Base-by-base conservation (phyloP, 2,888 invertebrate genomes). In the Dicycla oo region DNA sequence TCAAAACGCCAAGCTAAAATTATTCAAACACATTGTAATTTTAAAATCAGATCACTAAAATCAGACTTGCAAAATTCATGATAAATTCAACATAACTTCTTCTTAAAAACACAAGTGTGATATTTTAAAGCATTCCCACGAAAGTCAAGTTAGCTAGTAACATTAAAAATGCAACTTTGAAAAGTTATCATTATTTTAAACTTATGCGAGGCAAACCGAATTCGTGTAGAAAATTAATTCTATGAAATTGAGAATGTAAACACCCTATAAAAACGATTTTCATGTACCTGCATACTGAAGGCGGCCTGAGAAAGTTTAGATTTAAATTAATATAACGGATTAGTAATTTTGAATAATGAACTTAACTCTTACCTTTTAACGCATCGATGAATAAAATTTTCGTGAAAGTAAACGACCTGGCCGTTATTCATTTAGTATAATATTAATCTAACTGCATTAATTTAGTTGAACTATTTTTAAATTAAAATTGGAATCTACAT, bases 261-360 rank as follows among this genome's bases (percentile, higher is more conserved):
- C 90, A 92, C 87, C 91, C 93, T 92, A 91, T 94, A 90, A 84
- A 49, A 87, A 83, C 72, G 82, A 88, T 89, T 90, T 87, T 86
- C 89, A 87, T 88, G 88, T 85, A 80, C 81, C 88, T 89, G 56
- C 83, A 61, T n/a, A 88, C 88, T 89, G 85, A 91, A 92, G 82
- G 73, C 88, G 92, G 92, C 93, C 45, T 92, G 87, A 88, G 88
- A 91, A 94, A 94, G 91, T 94, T 93, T 87, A 86, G 89, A 92
- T 93, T 93, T 89, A 69, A 68, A 69, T 68, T 69, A 92, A 95
- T 95, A 95, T 93, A 90, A 90, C 91, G 93, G 93, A 93, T 95
- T 94, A 95, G 94, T 95, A 95, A 94, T 94, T 94, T 93, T 93
- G 92, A 93, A 92, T 94, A 93, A 94, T 93, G 93, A 93, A 93